Conservation (phyloP, 1,140 invertebrate species). For the Leptopilina boulardi region DNA sequence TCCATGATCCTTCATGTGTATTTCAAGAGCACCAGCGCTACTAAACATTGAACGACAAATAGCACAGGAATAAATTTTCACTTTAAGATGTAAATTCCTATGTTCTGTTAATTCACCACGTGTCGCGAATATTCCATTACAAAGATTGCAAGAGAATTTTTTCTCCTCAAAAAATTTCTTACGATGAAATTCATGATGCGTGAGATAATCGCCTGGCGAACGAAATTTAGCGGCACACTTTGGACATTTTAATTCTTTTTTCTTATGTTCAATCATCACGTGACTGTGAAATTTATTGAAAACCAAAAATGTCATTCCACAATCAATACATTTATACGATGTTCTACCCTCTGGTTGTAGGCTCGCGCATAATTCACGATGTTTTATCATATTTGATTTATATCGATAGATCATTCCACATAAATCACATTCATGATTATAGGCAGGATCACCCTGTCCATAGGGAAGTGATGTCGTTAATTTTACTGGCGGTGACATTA, state of each 20-base stretch:
- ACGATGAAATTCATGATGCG: conserved; percentile 65
- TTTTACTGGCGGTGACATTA: conserved; percentile 55
- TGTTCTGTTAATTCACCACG: conserved; percentile 79
- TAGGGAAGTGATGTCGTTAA: conserved; percentile 63
- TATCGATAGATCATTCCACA: conserved; percentile 74
- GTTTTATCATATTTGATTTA: conserved; percentile 69
- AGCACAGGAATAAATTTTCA: conserved; percentile 80
- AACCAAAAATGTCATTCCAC: conserved; percentile 68
- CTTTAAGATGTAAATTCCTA: conserved; percentile 80
- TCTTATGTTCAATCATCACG: conserved; percentile 60
- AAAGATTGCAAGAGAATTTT: conserved; percentile 78
- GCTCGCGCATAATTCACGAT: conserved; percentile 61
- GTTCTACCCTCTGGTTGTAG: conserved; percentile 57
- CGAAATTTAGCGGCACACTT: conserved; percentile 53
- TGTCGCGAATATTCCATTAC: conserved; percentile 79
- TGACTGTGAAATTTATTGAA: conserved; percentile 72
- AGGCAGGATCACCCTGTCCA: conserved; percentile 66
- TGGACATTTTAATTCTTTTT: conserved; percentile 64
- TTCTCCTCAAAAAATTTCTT: conserved; percentile 60
- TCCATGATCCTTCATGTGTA: conserved; percentile 77
- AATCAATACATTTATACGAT: conserved; percentile 67
- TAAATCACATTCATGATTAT: conserved; percentile 69
- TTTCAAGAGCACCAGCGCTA: conserved; percentile 76
- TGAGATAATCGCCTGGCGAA: conserved; percentile 60
- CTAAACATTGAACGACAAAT: conserved; percentile 80